A percentile compares a stretch with the other conserved stretches of the same genome.
Conservation (phyloP, 2,888 invertebrate species). For the Corbicula japonica region DNA sequence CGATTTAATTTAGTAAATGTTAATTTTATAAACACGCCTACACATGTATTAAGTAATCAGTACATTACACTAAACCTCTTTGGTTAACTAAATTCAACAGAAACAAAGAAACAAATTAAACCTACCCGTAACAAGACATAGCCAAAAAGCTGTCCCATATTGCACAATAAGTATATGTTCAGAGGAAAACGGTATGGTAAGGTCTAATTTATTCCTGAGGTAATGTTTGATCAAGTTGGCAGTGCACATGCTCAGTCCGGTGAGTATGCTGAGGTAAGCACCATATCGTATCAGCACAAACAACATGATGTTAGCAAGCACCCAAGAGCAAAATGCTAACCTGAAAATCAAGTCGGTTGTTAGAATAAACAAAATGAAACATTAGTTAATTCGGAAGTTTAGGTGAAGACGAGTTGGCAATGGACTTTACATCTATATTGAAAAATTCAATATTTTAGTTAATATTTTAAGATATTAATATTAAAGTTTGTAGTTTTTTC, state of each 20-base stretch:
- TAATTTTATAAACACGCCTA: too few species aligned
- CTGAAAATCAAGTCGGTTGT: too few species aligned
- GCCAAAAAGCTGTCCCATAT: slow-evolving; percentile 88
- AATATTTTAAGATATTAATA: too few species aligned
- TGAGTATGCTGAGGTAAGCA: slow-evolving; percentile 87
- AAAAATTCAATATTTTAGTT: too few species aligned
- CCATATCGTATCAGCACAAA: slow-evolving; percentile 88
- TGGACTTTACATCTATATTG: not conserved
- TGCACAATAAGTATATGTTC: slow-evolving; percentile 85
- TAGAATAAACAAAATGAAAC: too few species aligned
- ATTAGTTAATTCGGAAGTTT: not conserved
- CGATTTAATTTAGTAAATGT: too few species aligned
- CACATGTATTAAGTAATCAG: too few species aligned
- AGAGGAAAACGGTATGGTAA: slow-evolving; percentile 88
- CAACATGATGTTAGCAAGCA: slow-evolving; percentile 88
- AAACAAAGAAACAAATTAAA: not conserved
- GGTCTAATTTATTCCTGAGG: slow-evolving; percentile 87
- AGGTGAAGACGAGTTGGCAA: not conserved
- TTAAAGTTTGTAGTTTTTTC: too few species aligned
- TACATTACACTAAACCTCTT: too few species aligned
- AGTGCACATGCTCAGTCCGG: slow-evolving; percentile 88
- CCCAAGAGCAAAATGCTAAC: slow-evolving; percentile 89
- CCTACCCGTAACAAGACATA: slow-evolving; percentile 88
- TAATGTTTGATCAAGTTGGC: slow-evolving; percentile 88
- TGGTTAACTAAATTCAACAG: not conserved